Evolutionary conservation across 2,113 vertebrate genomes (phyloP), one percentile per base, ranked within the genome.

Genomic region (Hippocampus comes): DNA sequence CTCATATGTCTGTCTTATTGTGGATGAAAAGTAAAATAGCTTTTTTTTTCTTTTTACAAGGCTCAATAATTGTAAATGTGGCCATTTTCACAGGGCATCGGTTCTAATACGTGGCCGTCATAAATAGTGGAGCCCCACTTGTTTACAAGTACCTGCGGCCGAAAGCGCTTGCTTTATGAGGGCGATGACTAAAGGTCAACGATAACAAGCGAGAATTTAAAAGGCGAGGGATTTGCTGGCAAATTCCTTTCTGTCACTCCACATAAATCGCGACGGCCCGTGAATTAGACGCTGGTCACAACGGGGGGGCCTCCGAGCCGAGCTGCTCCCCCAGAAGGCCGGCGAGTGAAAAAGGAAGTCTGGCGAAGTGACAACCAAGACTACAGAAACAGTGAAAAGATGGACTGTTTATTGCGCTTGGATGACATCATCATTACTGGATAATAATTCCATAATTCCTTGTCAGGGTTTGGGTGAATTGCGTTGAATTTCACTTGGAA

Each of bases 201-300:
- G 88, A 91, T 90, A 91, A 91, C 91, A 91, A 89, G 88, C 81
- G 72, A 56, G 53, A 38, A 57, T 87, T 88, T 85, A 48, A 88
- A 90, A 78, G 83, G 77, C 70, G 80, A 81, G 71, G 75, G 82
- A 87, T 89, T 89, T 82, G 87, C 85, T 86, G 79, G 81, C 77
- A 80, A 92, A 92, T 92, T 93, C 91, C 87, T 91, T 80, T 87
- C 89, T 90, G 90, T 89, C 90, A 90, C 84, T 84, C 76, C 83
- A 82, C 89, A 90, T 92, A 92, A 91, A 92, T 91, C 56, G 72
- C 56, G 63, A 74, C 65, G 85, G 79, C 78, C 87, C 70, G 27
- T 87, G 89, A 90, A 89, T 78, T 72, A 77, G 82, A 82, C 73
- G 51, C 60, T 75, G 75, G 77, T 81, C 64, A 23, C 71, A 68